A percentile compares a stretch with the other conserved stretches of the same genome.
Conservation (phyloP, 1,140 invertebrate genomes). For the Gonatopus flavifemur region DNA sequence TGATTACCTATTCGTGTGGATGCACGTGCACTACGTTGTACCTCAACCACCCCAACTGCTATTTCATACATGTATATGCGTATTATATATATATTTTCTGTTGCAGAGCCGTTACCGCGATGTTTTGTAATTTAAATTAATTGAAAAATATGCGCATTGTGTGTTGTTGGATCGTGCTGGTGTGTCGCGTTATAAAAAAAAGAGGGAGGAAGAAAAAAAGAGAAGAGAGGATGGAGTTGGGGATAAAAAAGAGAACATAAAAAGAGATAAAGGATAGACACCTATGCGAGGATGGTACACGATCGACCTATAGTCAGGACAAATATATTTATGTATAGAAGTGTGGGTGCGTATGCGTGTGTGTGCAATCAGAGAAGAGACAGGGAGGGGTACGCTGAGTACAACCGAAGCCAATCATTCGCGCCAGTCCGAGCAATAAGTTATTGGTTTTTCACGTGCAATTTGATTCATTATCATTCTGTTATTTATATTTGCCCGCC, state of each 20-base stretch:
- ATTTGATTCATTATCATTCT: constrained; percentile 56
- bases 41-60: neutral
- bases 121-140: constrained; percentile 57
- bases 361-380: neutral
- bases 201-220: constrained; percentile 16
- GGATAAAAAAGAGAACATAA: neutral
- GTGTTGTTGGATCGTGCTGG: constrained; percentile 46
- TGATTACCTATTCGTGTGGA: constrained; percentile 37
- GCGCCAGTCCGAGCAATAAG: constrained; percentile 48
- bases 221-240: neutral
- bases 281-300: neutral
- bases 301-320: too few relatives aligned
- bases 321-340: too few relatives aligned
- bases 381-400: neutral
- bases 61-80: constrained; percentile 17
- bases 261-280: neutral
- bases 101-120: constrained; percentile 42
- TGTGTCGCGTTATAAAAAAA: constrained; percentile 21
- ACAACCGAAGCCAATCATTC: constrained; percentile 46
- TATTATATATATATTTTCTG: constrained; percentile 17
- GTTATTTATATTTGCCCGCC: constrained; percentile 54
- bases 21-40: constrained; percentile 28
- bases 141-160: constrained; percentile 55
- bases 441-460: constrained; percentile 55
- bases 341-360: neutral